These are phyloP conservation scores for Sardina pilchardus DNA, from an alignment of 2,113 vertebrate species.

Conservation along the genomic window DNA sequence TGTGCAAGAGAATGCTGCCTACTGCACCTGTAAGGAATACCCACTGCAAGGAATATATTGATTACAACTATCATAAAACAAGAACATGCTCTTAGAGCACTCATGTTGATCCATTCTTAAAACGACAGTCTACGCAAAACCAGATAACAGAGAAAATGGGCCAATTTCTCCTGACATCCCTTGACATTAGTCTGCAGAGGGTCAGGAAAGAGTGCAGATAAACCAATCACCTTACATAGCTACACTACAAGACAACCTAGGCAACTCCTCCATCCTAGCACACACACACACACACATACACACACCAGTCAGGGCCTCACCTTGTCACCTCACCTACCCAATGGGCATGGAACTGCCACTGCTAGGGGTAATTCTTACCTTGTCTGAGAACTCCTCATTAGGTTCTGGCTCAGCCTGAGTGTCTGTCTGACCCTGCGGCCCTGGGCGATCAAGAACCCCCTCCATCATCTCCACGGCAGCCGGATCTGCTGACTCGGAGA, in stretches of 20 bases:
- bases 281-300: constrained; percentile 23
- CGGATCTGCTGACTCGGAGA: constrained; percentile 70
- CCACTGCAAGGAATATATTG: background rate
- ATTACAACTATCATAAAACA: background rate
- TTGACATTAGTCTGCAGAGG: background rate
- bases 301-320: constrained; percentile 31
- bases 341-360: constrained; percentile 30
- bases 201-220: background rate
- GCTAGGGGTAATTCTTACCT: constrained; percentile 69
- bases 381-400: constrained; percentile 66
- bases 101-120: too few relatives aligned
- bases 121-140: background rate
- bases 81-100: too few relatives aligned
- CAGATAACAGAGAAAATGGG: background rate
- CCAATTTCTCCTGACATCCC: background rate
- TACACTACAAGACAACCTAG: background rate
- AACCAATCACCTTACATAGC: background rate
- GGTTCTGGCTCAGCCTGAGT: constrained; percentile 63
- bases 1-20: background rate
- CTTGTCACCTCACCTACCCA: background rate
- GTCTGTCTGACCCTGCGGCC: constrained; percentile 61
- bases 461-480: constrained; percentile 70
- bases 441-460: constrained; percentile 57
- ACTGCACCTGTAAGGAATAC: background rate
- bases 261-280: background rate